These are phyloP conservation scores for Rhinella marina DNA, from an alignment of 2,797 vertebrate species.

Conservation along the genomic window DNA sequence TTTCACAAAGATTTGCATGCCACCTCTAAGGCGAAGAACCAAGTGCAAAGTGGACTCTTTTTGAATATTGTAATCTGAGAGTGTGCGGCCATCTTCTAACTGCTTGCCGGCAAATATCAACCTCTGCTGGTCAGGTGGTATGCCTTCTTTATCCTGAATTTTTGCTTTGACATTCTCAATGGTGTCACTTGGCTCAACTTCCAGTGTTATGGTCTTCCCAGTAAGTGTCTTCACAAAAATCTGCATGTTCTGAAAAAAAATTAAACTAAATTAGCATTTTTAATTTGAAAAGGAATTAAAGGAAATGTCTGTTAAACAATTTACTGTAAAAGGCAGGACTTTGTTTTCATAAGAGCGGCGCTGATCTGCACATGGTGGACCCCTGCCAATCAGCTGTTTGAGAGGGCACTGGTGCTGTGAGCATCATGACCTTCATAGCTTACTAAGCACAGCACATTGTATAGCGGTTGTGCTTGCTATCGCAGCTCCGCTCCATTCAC, in stretches of 20 bases:
- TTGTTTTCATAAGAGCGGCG: too few species aligned
- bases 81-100: conserved; percentile 48
- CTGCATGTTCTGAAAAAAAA: conserved; percentile 73
- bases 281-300: too few species aligned
- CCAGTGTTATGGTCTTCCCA: neutral
- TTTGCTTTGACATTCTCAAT: neutral
- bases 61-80: conserved; percentile 63
- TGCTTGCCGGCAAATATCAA: conserved; percentile 19
- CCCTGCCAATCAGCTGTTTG: too few species aligned
- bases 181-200: neutral
- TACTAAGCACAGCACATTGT: too few species aligned
- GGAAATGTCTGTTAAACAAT: too few species aligned
- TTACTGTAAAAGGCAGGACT: too few species aligned
- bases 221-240: conserved; percentile 76
- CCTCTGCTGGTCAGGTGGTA: neutral
- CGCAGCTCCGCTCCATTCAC: too few species aligned
- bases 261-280: too few species aligned
- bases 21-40: conserved; percentile 71
- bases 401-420: too few species aligned
- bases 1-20: conserved; percentile 69
- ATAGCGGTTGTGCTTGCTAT: too few species aligned
- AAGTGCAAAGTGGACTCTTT: conserved; percentile 71
- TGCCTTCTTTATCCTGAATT: neutral
- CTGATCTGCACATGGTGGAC: too few species aligned
- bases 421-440: too few species aligned